Conservation (phyloP, 2,113 vertebrate genomes). For the Nycticebus coucang region DNA sequence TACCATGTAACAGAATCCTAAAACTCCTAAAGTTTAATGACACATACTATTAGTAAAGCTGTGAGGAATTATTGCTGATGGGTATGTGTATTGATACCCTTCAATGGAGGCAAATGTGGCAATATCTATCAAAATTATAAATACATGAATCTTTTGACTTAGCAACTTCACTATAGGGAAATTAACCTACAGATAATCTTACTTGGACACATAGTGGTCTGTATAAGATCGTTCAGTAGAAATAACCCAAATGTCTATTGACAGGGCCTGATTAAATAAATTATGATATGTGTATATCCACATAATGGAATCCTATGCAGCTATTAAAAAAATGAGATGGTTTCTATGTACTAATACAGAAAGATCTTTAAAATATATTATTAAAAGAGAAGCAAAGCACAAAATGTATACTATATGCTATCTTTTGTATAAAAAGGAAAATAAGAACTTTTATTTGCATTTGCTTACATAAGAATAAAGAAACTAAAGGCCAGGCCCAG, state of each 20-base stretch:
- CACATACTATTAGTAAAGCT: neutral
- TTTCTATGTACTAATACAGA: neutral
- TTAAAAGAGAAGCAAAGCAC: slow-evolving; percentile 21
- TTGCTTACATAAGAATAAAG: slow-evolving; percentile 37
- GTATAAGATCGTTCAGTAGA: neutral
- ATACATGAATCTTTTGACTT: neutral
- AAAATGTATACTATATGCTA: neutral
- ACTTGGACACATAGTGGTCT: neutral
- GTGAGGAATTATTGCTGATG: slow-evolving; percentile 21
- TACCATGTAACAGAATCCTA: slow-evolving; percentile 1
- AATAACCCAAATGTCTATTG: slow-evolving; percentile 43
- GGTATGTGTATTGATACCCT: neutral
- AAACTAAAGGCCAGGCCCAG: neutral
- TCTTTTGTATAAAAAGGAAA: neutral
- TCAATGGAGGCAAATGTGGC: neutral
- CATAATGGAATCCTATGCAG: neutral
- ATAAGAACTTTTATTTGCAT: slow-evolving; percentile 6
- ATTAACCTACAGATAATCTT: slow-evolving; percentile 2
- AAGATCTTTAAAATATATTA: slow-evolving; percentile 22
- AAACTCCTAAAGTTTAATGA: slow-evolving; percentile 16
- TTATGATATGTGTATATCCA: neutral
- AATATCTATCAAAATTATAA: slow-evolving; percentile 40
- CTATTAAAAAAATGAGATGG: neutral
- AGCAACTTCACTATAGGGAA: neutral
- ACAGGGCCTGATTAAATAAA: slow-evolving; percentile 45